A percentile compares a stretch with the other conserved stretches of the same genome.
phyloP scores from a whole-genome alignment of 2,888 invertebrate species.

The Drosophila austrosaltans region DNA sequence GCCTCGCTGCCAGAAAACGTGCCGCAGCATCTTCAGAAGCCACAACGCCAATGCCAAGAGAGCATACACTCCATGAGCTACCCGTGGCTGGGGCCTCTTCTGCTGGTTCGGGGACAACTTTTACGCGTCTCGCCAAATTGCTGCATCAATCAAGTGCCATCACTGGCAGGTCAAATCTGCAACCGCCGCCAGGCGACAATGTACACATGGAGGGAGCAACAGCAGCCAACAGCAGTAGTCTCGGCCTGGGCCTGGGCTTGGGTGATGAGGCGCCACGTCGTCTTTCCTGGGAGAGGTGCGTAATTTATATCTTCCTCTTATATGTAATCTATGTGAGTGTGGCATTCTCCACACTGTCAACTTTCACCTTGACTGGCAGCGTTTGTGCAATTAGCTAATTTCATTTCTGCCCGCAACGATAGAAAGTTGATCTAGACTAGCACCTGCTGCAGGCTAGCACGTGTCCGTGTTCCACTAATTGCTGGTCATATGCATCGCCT shows the following conservation, averaged over 20 bases:
- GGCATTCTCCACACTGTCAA: conserved; percentile 33
- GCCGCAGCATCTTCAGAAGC: conserved; percentile 70
- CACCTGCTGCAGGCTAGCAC: conserved; percentile 21
- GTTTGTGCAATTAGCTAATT: conserved; percentile 75
- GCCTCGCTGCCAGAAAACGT: conserved; percentile 83
- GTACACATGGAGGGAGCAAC: conserved; percentile 28
- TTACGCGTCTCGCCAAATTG: conserved; percentile 80
- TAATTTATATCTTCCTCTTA: conserved; percentile 44
- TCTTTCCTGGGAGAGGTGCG: conserved; percentile 86
- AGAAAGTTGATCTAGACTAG: conserved; percentile 56
- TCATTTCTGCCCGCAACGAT: conserved; percentile 55
- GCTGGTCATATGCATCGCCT: conserved; percentile 30
- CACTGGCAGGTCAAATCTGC: conserved; percentile 63
- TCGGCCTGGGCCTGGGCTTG: conserved; percentile 72
- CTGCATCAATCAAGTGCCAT: conserved; percentile 79
- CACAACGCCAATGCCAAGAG: conserved; percentile 55
- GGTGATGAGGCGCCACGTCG: conserved; percentile 84
- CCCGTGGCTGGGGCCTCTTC: conserved; percentile 41
- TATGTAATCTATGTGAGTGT: conserved; percentile 25
- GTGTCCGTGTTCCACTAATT: conserved; percentile 33
- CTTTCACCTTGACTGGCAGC: conserved; percentile 48
- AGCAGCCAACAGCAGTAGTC: conserved; percentile 19
- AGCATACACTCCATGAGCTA: conserved; percentile 54
- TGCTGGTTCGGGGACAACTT: conserved; percentile 58
- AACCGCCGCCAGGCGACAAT: conserved; percentile 84